Evolutionary conservation across 2,888 invertebrate species (phyloP).

Genomic region (Poecilus cupreus): DNA sequence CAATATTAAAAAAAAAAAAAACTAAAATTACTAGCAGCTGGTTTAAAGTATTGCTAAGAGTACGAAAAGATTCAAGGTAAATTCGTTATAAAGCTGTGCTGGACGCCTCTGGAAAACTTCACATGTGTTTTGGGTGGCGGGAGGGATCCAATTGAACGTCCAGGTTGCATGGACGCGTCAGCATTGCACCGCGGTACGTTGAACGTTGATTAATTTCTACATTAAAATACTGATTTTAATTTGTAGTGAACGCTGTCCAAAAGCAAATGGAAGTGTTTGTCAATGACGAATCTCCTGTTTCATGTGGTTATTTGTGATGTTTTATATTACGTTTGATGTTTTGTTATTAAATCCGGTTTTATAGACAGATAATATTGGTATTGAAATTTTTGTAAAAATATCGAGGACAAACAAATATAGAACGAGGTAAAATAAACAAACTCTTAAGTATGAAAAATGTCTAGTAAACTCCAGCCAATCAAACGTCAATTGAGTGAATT

Average conservation of each 20-base stretch:
- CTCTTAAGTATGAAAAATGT: slow-evolving; percentile 37
- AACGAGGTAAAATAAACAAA: slow-evolving; percentile 7
- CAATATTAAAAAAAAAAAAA: too few species aligned
- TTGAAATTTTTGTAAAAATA: slow-evolving; percentile 21
- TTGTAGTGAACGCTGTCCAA: slow-evolving; percentile 10
- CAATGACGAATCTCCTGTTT: background rate
- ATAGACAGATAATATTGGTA: background rate
- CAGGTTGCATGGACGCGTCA: slow-evolving; percentile 31
- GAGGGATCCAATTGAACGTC: background rate
- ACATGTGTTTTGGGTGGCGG: background rate
- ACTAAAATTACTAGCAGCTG: too few species aligned
- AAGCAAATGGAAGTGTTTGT: slow-evolving; percentile 19
- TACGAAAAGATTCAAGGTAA: too few species aligned
- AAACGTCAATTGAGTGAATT: slow-evolving; percentile 44
- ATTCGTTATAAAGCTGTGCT: background rate
- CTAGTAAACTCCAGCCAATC: background rate
- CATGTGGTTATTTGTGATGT: background rate
- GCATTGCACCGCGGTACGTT: background rate
- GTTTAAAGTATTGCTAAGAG: too few species aligned
- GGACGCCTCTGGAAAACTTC: background rate
- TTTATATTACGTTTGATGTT: slow-evolving; percentile 18
- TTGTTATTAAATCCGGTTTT: background rate
- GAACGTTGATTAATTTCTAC: slow-evolving; percentile 40
- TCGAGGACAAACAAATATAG: slow-evolving; percentile 16
- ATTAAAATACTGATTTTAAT: slow-evolving; percentile 50